Evolutionary conservation across 2,113 vertebrate genomes (phyloP).

Genomic region (Pelvicachromis taeniatus): DNA sequence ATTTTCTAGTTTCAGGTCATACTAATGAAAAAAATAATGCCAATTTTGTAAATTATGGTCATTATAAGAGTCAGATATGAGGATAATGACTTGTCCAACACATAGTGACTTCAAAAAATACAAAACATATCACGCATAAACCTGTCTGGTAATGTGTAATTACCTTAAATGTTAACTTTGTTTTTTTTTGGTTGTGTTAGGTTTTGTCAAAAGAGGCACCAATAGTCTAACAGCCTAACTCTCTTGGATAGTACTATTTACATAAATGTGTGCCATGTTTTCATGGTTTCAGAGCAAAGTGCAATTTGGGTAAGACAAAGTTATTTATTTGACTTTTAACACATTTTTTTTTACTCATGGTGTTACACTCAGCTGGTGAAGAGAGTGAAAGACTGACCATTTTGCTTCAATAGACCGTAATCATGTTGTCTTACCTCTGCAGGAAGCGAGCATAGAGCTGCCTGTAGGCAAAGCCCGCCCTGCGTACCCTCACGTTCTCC

Average conservation of each 20-base stretch:
- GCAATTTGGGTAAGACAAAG: neutral
- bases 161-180: neutral
- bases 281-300: neutral
- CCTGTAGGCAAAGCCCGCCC: constrained; percentile 90
- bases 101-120: neutral
- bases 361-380: neutral
- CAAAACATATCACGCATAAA: neutral
- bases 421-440: constrained; percentile 75
- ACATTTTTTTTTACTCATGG: neutral
- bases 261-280: fast-evolving
- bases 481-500: constrained; percentile 89
- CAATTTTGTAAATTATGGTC: neutral
- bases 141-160: neutral
- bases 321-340: neutral
- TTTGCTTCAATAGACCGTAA: neutral
- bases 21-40: neutral
- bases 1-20: neutral
- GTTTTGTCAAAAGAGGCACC: neutral
- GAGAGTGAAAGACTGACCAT: neutral
- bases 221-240: neutral
- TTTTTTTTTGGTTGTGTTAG: neutral
- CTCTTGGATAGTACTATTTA: neutral
- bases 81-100: neutral
- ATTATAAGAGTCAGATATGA: neutral
- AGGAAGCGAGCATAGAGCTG: constrained; percentile 87